Evolutionary conservation across 1,140 invertebrate species (phyloP).

Genomic region (Atta colombica): DNA sequence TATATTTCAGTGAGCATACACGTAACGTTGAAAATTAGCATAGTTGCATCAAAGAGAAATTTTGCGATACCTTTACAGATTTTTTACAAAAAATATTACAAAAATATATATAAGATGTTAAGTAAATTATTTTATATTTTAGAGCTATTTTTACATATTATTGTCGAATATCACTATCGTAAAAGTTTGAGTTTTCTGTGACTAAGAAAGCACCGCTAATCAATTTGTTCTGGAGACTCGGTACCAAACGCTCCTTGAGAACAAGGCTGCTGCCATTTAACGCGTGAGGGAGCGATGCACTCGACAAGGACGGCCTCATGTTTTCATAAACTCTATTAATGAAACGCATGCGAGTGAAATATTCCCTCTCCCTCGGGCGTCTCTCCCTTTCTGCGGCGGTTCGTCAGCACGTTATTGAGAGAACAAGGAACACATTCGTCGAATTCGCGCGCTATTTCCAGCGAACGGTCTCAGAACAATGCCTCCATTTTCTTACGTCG

Average conservation of each 20-base stretch:
- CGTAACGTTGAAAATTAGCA: neutral
- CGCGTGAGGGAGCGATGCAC: conserved; percentile 73
- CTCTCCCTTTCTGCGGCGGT: neutral
- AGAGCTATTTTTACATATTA: neutral
- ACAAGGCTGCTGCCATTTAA: conserved; percentile 63
- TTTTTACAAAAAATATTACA: neutral
- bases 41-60: neutral
- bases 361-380: neutral
- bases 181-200: neutral
- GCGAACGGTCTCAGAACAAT: conserved; percentile 35
- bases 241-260: conserved; percentile 46
- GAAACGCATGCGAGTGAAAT: conserved; percentile 68
- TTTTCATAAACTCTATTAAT: conserved; percentile 77
- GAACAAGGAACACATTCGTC: conserved; percentile 35
- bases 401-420: conserved; percentile 49
- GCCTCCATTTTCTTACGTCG: conserved; percentile 1
- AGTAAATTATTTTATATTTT: neutral
- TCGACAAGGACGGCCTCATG: conserved; percentile 74
- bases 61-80: neutral
- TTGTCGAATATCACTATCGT: neutral
- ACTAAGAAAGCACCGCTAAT: neutral
- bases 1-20: neutral
- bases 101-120: neutral
- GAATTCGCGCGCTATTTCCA: conserved; percentile 58
- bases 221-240: conserved; percentile 10